phyloP scores from a whole-genome alignment of 64 coral and sea anemone genomes.

The Montipora cactus region DNA sequence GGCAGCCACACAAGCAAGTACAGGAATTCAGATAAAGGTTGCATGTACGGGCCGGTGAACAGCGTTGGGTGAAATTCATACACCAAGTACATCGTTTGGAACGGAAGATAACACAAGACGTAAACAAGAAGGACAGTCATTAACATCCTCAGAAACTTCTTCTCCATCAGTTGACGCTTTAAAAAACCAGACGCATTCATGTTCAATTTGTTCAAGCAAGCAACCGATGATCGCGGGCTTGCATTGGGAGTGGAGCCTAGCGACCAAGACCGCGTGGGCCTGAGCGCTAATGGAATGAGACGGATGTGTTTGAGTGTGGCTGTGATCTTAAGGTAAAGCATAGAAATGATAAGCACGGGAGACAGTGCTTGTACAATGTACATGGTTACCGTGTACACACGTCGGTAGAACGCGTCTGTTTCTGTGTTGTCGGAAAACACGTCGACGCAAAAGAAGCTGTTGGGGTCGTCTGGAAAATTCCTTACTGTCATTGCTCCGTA shows the following conservation, averaged over 20 bases:
- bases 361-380: constrained; percentile 73
- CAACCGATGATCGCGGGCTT: constrained; percentile 14
- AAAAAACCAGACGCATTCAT: constrained; percentile 60
- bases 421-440: constrained; percentile 44
- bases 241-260: neutral
- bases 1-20: constrained; percentile 88
- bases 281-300: constrained; percentile 37
- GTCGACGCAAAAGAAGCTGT: constrained; percentile 36
- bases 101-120: constrained; percentile 89
- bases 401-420: constrained; percentile 37
- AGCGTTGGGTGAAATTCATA: constrained; percentile 44
- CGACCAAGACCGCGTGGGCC: constrained; percentile 14
- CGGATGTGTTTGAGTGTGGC: constrained; percentile 63
- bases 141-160: constrained; percentile 81
- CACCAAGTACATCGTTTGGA: constrained; percentile 71
- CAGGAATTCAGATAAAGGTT: constrained; percentile 56
- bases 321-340: constrained; percentile 77
- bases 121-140: constrained; percentile 71
- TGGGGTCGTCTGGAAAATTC: neutral
- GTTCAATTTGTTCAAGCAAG: constrained; percentile 31
- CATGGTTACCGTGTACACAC: constrained; percentile 66
- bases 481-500: constrained; percentile 62
- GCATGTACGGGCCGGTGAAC: constrained; percentile 18
- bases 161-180: constrained; percentile 78
- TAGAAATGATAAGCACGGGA: constrained; percentile 72